Evolutionary conservation across 1,140 invertebrate species (phyloP).

Genomic region (Drosophila orena): DNA sequence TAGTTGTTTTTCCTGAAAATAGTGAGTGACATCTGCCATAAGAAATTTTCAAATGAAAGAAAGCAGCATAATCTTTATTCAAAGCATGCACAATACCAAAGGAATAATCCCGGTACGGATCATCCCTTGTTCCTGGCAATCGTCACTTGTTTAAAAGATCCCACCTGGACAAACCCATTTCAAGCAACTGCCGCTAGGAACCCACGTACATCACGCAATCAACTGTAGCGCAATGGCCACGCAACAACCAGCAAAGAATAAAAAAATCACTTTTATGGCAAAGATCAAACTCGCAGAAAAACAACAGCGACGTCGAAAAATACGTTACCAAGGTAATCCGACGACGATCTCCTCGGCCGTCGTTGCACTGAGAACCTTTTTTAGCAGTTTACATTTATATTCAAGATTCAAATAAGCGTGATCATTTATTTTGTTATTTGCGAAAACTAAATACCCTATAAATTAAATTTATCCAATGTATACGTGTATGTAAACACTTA

Average conservation of each 20-base stretch:
- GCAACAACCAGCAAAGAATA: slow-evolving; percentile 66
- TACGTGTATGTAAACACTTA: too few species aligned
- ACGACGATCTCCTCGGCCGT: slow-evolving; percentile 34
- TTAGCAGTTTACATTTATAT: too few species aligned
- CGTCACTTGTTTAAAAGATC: slow-evolving; percentile 18
- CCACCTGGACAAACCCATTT: slow-evolving; percentile 22
- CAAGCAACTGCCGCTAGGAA: slow-evolving; percentile 40
- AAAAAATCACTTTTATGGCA: slow-evolving; percentile 81
- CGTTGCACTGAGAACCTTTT: slow-evolving; percentile 8
- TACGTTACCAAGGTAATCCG: slow-evolving; percentile 74
- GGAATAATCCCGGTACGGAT: slow-evolving; percentile 14
- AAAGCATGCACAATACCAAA: not conserved
- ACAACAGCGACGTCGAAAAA: slow-evolving; percentile 60
- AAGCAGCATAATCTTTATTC: slow-evolving; percentile 9
- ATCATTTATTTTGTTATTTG: too few species aligned
- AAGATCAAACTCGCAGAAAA: slow-evolving; percentile 79
- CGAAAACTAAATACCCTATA: too few species aligned
- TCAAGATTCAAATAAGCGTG: too few species aligned
- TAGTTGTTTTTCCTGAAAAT: not conserved
- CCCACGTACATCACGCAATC: slow-evolving; percentile 73
- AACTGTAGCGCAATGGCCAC: slow-evolving; percentile 77
- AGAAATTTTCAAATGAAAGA: not conserved
- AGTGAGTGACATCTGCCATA: not conserved
- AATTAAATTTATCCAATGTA: too few species aligned
- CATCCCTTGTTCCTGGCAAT: slow-evolving; percentile 36